Conservation (phyloP, 1,140 invertebrate species). For the Drosophila pandora region DNA sequence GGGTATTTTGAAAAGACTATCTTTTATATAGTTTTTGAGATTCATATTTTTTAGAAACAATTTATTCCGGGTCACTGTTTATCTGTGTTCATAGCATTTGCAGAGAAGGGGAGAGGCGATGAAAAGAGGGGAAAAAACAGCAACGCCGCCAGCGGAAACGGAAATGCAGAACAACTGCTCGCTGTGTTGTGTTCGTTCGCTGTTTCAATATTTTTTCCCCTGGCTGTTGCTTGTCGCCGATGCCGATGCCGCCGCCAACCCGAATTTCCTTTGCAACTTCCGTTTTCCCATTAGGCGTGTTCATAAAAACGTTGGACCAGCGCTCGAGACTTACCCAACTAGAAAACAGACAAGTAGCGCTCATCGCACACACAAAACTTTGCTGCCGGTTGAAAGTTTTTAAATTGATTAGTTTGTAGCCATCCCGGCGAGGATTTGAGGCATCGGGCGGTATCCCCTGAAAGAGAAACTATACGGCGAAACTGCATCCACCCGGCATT, state of each 20-base stretch:
- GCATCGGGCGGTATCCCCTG: conserved; percentile 5
- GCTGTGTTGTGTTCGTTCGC: conserved; percentile 44
- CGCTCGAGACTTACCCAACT: conserved; percentile 66
- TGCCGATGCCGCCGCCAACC: conserved; percentile 21
- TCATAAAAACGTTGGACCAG: conserved; percentile 56
- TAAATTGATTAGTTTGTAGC: conserved; percentile 78
- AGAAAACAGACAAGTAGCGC: conserved; percentile 58
- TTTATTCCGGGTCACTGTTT: not conserved
- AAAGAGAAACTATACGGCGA: conserved; percentile 1
- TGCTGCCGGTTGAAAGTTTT: conserved; percentile 63
- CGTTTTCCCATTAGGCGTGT: conserved; percentile 72
- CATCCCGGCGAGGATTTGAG: conserved; percentile 16
- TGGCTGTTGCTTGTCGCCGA: conserved; percentile 18
- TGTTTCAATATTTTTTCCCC: conserved; percentile 49
- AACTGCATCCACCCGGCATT: conserved; percentile 18
- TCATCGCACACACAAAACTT: conserved; percentile 56
- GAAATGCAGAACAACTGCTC: conserved; percentile 77
- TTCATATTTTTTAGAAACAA: not conserved
- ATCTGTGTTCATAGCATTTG: conserved; percentile 17
- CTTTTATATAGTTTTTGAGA: not conserved
- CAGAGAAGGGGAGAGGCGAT: not conserved
- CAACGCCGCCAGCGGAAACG: conserved; percentile 62
- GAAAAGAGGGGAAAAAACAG: conserved; percentile 2
- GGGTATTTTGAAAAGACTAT: not conserved
- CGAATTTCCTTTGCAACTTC: conserved; percentile 59